Percentiles rank a stretch among this genome's conserved stretches.
phyloP scores from a whole-genome alignment of 2,797 vertebrate genomes.

The Aulostomus chinensis region DNA sequence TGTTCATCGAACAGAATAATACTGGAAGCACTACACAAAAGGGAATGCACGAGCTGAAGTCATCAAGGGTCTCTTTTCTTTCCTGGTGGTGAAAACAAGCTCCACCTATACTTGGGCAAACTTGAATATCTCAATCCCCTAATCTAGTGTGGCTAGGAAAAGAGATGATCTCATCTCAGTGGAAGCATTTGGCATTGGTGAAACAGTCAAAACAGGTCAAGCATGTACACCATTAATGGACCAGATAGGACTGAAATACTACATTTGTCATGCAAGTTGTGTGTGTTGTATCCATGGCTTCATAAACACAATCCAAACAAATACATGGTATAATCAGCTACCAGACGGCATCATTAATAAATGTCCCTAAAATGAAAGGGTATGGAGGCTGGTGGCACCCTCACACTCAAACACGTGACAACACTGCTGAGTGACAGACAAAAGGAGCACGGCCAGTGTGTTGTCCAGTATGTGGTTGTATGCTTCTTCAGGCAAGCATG shows the following conservation, averaged over 20 bases:
- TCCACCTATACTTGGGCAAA: constrained; percentile 62
- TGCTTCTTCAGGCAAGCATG: constrained; percentile 55
- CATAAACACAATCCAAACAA: constrained; percentile 13
- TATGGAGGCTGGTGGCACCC: constrained; percentile 65
- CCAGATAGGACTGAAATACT: constrained; percentile 31
- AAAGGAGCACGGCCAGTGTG: constrained; percentile 55
- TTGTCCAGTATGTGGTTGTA: constrained; percentile 34
- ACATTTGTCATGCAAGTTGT: constrained; percentile 36
- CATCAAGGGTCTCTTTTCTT: constrained; percentile 63
- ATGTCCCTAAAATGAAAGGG: constrained; percentile 26
- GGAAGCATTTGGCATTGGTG: constrained; percentile 46
- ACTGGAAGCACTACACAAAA: constrained; percentile 49
- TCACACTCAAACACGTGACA: constrained; percentile 69
- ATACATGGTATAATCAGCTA: neutral
- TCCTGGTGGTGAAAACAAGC: constrained; percentile 60
- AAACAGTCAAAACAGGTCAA: constrained; percentile 52
- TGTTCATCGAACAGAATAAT: constrained; percentile 10
- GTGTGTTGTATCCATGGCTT: constrained; percentile 10
- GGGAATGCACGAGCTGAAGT: constrained; percentile 31
- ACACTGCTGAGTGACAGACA: constrained; percentile 56
- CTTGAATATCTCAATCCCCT: constrained; percentile 64
- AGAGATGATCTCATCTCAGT: constrained; percentile 78
- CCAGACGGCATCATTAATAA: constrained; percentile 33
- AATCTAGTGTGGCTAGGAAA: constrained; percentile 70
- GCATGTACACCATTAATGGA: constrained; percentile 75